Evolutionary conservation across 1,140 invertebrate species (phyloP).

Genomic region (Idris sp.): DNA sequence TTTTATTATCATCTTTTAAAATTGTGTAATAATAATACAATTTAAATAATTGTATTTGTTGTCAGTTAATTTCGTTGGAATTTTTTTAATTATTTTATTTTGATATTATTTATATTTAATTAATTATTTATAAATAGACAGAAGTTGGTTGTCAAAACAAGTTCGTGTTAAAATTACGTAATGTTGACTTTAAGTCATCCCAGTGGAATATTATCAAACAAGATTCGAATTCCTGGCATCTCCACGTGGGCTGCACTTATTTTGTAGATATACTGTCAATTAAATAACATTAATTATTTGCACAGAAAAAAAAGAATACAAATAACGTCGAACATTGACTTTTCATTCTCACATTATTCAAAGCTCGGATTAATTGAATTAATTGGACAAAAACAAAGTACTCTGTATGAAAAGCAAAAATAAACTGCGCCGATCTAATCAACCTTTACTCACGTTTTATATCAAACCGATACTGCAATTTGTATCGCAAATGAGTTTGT

Average conservation of each 20-base stretch:
- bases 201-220: background rate
- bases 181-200: background rate
- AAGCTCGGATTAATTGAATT: slow-evolving; percentile 1
- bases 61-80: no score
- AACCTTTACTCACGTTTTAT: slow-evolving; percentile 27
- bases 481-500: slow-evolving; percentile 53
- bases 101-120: no score
- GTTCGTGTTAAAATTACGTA: background rate
- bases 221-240: background rate
- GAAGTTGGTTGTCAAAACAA: slow-evolving; percentile 4
- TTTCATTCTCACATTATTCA: slow-evolving; percentile 17
- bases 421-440: slow-evolving; percentile 28
- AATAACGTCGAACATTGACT: background rate
- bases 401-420: slow-evolving; percentile 20
- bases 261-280: no score
- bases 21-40: no score
- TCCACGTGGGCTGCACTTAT: background rate
- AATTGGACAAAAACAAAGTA: slow-evolving; percentile 38
- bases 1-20: no score
- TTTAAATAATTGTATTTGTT: no score
- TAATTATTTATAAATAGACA: no score
- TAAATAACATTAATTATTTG: background rate
- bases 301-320: background rate
- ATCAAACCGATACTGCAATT: slow-evolving; percentile 51
- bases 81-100: no score